A percentile compares a stretch with the other conserved stretches of the same genome.
Evolutionary conservation across 2,113 vertebrate species (phyloP).

Genomic region (Raja brachyura): DNA sequence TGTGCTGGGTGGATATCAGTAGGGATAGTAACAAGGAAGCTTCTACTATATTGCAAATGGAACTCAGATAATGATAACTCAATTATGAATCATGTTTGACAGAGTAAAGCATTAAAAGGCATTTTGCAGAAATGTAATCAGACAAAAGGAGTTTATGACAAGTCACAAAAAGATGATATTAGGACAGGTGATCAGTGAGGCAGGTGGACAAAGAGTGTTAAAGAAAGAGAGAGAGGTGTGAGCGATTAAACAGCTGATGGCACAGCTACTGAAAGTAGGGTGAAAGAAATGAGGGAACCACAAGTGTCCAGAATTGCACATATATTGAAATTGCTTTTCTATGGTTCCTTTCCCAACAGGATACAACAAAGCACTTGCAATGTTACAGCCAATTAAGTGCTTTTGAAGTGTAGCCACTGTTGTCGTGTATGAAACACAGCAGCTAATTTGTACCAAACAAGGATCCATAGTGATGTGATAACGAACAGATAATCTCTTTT

Average conservation of each 20-base stretch:
- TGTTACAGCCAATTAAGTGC: no score
- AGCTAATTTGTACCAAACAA: no score
- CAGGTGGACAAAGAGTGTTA: no score
- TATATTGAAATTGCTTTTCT: neutral
- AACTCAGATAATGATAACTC: neutral
- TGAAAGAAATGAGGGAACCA: neutral
- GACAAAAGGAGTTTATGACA: no score
- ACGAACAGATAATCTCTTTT: no score
- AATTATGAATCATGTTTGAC: neutral
- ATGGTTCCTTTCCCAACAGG: neutral
- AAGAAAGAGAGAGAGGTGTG: neutral
- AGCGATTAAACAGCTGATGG: neutral
- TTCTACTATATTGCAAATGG: constrained; percentile 6
- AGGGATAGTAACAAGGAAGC: neutral
- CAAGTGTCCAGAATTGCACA: neutral
- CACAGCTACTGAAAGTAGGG: neutral
- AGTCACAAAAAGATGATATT: neutral
- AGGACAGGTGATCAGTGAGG: no score
- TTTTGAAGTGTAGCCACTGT: no score
- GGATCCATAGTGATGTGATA: no score
- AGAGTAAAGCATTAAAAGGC: neutral
- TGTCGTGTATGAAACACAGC: no score
- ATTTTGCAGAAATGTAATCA: neutral
- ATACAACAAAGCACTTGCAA: no score
- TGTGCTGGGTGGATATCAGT: neutral